Evolutionary conservation across 2,797 vertebrate species (phyloP).

Genomic region (Synanceia verrucosa): DNA sequence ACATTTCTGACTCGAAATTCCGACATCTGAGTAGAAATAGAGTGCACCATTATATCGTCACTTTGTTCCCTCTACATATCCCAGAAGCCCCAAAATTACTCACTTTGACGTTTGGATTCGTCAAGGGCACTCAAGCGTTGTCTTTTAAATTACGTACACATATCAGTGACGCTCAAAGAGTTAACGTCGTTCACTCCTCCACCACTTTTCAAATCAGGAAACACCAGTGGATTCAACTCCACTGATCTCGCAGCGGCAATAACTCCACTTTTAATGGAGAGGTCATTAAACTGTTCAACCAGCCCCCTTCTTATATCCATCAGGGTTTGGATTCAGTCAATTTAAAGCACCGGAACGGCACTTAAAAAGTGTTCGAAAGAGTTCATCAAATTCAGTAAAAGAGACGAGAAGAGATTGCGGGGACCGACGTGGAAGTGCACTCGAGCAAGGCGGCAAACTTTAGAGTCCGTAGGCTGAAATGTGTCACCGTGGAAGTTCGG

Average conservation of each 20-base stretch:
- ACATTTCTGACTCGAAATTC: too few relatives aligned
- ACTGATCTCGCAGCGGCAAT: background rate
- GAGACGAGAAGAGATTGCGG: background rate
- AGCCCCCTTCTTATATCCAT: slow-evolving; percentile 46
- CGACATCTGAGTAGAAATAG: too few relatives aligned
- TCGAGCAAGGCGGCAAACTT: slow-evolving; percentile 1
- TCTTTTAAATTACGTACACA: too few relatives aligned
- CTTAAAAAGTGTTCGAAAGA: slow-evolving; percentile 50
- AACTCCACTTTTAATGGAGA: slow-evolving; percentile 41
- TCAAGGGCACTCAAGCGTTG: too few relatives aligned
- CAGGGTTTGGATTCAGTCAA: slow-evolving; percentile 41
- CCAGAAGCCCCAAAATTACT: too few relatives aligned
- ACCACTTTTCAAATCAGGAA: too few relatives aligned
- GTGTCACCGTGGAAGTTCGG: background rate
- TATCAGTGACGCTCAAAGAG: too few relatives aligned
- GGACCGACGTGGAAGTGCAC: background rate
- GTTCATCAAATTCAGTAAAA: slow-evolving; percentile 20
- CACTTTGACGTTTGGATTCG: too few relatives aligned
- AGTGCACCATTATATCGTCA: too few relatives aligned
- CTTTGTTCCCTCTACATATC: too few relatives aligned
- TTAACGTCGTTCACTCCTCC: too few relatives aligned
- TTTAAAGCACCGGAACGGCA: slow-evolving; percentile 56
- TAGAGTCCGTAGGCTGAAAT: background rate
- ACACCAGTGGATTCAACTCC: too few relatives aligned
- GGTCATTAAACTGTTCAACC: slow-evolving; percentile 63